A percentile compares a stretch with the other conserved stretches of the same genome.
Evolutionary conservation across 2,888 invertebrate genomes (phyloP).

Genomic region (Vanessa cardui): DNA sequence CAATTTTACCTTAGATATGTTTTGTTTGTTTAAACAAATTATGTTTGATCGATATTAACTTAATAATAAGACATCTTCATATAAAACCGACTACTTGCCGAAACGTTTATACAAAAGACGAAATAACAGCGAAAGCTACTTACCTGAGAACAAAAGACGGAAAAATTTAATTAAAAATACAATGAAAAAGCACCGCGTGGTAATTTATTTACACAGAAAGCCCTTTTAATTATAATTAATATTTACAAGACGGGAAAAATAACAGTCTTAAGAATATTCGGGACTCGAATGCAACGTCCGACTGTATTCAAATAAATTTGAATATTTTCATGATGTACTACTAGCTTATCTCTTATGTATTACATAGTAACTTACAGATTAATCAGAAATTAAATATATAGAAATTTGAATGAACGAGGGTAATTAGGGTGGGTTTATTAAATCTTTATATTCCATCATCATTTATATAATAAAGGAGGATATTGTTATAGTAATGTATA

Average conservation of each 20-base stretch:
- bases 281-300: slow-evolving; percentile 38
- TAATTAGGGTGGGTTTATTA: no score
- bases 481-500: no score
- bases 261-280: slow-evolving; percentile 38
- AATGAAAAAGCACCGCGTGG: slow-evolving; percentile 63
- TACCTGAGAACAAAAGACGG: slow-evolving; percentile 70
- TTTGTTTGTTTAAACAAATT: not conserved
- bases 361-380: no score
- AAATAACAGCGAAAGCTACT: slow-evolving; percentile 72
- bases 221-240: slow-evolving; percentile 79
- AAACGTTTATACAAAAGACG: slow-evolving; percentile 34
- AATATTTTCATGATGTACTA: no score
- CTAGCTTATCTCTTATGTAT: no score
- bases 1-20: no score
- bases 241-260: slow-evolving; percentile 67
- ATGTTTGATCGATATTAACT: not conserved
- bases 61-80: no score
- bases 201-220: slow-evolving; percentile 77
- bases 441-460: no score
- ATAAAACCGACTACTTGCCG: slow-evolving; percentile 36
- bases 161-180: slow-evolving; percentile 78
- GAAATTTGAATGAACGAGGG: no score
- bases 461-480: no score
- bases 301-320: no score
- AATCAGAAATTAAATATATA: no score